phyloP scores from a whole-genome alignment of 2,113 vertebrate species.

The Scomber japonicus region DNA sequence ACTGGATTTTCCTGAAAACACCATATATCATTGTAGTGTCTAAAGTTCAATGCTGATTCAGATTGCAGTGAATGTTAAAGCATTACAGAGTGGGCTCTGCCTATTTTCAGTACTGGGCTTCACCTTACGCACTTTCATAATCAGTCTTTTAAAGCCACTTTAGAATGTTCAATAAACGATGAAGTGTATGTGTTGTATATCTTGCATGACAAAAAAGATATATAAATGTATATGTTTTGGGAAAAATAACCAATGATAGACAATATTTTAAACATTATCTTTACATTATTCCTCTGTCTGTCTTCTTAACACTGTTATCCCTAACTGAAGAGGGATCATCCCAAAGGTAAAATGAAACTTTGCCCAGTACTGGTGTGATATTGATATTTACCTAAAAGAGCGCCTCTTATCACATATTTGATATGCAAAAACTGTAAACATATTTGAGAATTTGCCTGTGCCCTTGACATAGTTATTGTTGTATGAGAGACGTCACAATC shows the following conservation, averaged over 20 bases:
- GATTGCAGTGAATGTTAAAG: not conserved
- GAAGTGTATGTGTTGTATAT: not conserved
- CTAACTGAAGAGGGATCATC: conserved; percentile 14
- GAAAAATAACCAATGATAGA: conserved; percentile 10
- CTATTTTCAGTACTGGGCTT: not conserved
- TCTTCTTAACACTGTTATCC: not conserved
- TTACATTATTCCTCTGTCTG: not conserved
- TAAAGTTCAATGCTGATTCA: conserved; percentile 3
- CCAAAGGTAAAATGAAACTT: conserved; percentile 15
- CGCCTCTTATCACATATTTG: conserved; percentile 51
- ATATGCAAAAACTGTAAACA: conserved; percentile 70
- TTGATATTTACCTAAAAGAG: conserved; percentile 44
- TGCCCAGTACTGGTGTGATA: not conserved
- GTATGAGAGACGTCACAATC: conserved; percentile 51
- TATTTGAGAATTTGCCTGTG: conserved; percentile 55
- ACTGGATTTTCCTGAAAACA: conserved; percentile 24
- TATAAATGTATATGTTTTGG: not conserved
- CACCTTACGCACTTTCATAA: conserved; percentile 7
- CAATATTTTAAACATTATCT: conserved; percentile 22
- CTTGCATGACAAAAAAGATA: conserved; percentile 1
- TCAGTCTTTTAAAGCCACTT: conserved; percentile 4
- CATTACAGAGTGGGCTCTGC: no score
- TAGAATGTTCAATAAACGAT: not conserved
- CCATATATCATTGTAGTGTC: conserved; percentile 5
- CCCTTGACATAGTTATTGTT: conserved; percentile 71